Percentiles rank a stretch among this genome's conserved stretches.
Evolutionary conservation across 2,113 vertebrate species (phyloP).

Genomic region (Sander lucioperca): DNA sequence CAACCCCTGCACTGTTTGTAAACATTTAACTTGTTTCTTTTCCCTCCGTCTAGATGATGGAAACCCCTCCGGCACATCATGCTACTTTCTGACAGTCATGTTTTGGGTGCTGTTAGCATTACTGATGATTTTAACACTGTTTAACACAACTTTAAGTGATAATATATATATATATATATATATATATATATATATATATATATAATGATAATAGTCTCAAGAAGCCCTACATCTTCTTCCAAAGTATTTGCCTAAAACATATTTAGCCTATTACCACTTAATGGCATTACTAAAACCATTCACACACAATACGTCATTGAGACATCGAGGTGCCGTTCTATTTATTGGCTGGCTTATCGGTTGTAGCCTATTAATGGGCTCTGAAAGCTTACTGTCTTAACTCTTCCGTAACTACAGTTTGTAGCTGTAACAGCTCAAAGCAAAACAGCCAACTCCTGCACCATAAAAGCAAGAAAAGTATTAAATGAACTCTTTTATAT

Average conservation of each 20-base stretch:
- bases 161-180: no score
- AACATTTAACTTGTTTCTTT: conserved; percentile 48
- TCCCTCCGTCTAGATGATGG: neutral
- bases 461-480: neutral
- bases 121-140: conserved; percentile 40
- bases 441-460: neutral
- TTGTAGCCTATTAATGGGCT: neutral
- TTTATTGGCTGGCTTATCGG: neutral
- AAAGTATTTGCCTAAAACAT: conserved; percentile 2
- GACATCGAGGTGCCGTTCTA: neutral
- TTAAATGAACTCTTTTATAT: neutral
- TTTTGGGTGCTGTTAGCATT: conserved; percentile 11
- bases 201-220: no score
- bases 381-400: neutral
- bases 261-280: conserved; percentile 7
- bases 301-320: neutral
- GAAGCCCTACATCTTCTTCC: neutral
- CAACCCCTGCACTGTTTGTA: conserved; percentile 71
- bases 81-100: conserved; percentile 22
- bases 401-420: neutral
- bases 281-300: neutral
- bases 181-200: no score
- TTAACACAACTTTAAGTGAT: conserved; percentile 32
- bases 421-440: neutral
- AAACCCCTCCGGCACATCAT: conserved; percentile 38